A percentile compares a stretch with the other conserved stretches of the same genome.
phyloP scores from a whole-genome alignment of 1,140 invertebrate species.

The Hetaerina americana region DNA sequence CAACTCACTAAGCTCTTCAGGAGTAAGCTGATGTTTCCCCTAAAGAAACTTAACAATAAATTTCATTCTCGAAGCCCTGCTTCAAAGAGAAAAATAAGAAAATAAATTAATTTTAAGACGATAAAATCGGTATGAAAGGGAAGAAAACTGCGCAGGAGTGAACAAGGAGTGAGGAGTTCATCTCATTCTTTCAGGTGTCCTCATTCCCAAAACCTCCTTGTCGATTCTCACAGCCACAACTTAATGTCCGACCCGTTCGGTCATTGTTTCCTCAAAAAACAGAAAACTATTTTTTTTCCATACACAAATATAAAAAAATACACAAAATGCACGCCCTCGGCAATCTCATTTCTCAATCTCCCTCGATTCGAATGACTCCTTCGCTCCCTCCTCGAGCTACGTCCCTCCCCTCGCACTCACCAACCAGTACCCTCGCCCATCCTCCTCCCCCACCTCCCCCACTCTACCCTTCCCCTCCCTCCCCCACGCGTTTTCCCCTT shows the following conservation, averaged over 20 bases:
- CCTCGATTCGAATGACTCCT: too few species aligned
- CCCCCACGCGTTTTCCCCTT: too few species aligned
- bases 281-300: neutral
- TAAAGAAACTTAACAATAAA: too few species aligned
- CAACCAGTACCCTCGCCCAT: too few species aligned
- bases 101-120: neutral
- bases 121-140: neutral
- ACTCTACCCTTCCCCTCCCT: neutral
- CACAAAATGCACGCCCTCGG: neutral
- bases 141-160: neutral
- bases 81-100: neutral
- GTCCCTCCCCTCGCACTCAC: too few species aligned
- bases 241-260: neutral
- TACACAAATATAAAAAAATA: too few species aligned
- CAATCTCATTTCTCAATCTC: neutral
- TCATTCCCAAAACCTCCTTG: neutral
- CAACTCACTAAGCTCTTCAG: too few species aligned
- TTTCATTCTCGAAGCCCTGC: too few species aligned
- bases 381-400: too few species aligned
- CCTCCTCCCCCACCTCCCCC: neutral
- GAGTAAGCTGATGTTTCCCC: too few species aligned
- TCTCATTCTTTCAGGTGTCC: neutral
- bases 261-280: neutral
- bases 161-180: too few species aligned
- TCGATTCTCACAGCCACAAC: neutral